Evolutionary conservation across 1,140 invertebrate species (phyloP), one percentile per base, ranked within the genome.

Genomic region (Aphelenchoides fujianensis): DNA sequence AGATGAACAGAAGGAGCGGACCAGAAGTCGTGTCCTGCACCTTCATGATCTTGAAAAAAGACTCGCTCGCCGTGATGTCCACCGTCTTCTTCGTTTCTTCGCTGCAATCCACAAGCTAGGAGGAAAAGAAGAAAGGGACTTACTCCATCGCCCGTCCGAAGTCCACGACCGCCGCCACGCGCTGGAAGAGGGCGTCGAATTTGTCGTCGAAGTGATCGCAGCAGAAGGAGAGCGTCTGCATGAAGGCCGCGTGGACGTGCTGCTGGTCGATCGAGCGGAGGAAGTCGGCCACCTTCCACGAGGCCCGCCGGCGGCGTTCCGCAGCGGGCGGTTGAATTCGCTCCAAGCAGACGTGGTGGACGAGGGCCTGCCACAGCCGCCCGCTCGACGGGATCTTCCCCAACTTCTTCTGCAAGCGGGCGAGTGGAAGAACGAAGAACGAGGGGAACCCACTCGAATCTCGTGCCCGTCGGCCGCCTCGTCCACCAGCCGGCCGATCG

Each of bases 101-200:
- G 12, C 55, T 59, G 23, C 5, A 59, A 7, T 59, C 55, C 34
- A 5, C 55, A 30, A 66, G n/a, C 63, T 27, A 0, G 30, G 12
- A 2, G 32, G 31, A 19, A n/a, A n/a, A n/a, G n/a, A n/a, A n/a
- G n/a, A n/a, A n/a, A n/a, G n/a, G n/a, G n/a, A n/a, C n/a, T 66
- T 36, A 35, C 63, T 66, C 32, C 30, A 66, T 27, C 12, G 23
- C 27, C 12, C 63, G 31, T 12, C 63, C 63, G 31, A 66, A 66
- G 32, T 66, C 63, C 27, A 66, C 63, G 2, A 66, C 63, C 16
- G 63, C 32, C 12, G 32, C 36, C 12, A 66, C 63, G n/a, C 36
- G 31, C 31, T 66, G 63, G 32, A 36, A 66, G 12, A 66, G 3
- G 23, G n/a, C 63, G 7, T 66, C 63, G 53, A 66, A 66, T 0